Conservation (phyloP, 1,140 invertebrate species). For the Bilobella aurantiaca region DNA sequence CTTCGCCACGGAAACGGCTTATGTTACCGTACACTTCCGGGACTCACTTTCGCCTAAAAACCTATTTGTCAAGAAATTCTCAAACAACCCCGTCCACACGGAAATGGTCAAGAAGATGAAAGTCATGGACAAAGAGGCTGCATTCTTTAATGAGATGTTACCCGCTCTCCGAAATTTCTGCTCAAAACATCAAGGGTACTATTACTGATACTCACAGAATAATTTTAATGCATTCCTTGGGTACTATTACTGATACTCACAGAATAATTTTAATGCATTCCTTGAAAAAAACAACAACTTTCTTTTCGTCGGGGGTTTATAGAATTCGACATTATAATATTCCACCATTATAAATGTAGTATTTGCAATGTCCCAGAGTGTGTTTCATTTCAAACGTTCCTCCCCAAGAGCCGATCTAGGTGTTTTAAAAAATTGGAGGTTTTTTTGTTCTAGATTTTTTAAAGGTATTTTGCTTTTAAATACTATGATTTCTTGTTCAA, state of each 20-base stretch:
- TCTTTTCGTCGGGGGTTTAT: too few species aligned
- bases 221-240: too few species aligned
- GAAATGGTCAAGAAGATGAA: neutral
- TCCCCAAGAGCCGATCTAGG: too few species aligned
- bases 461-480: neutral
- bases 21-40: neutral
- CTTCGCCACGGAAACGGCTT: neutral
- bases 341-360: too few species aligned
- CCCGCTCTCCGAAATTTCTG: neutral
- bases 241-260: neutral
- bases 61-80: slow-evolving; percentile 2
- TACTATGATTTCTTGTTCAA: neutral
- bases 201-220: neutral
- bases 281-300: too few species aligned
- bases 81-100: neutral
- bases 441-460: too few species aligned
- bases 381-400: too few species aligned
- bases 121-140: slow-evolving; percentile 8
- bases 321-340: too few species aligned
- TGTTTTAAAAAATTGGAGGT: neutral
- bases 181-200: neutral
- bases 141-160: neutral
- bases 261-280: too few species aligned
- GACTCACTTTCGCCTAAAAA: neutral
- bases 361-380: too few species aligned